phyloP scores from a whole-genome alignment of 1,140 invertebrate species.

The Homalodisca vitripennis region DNA sequence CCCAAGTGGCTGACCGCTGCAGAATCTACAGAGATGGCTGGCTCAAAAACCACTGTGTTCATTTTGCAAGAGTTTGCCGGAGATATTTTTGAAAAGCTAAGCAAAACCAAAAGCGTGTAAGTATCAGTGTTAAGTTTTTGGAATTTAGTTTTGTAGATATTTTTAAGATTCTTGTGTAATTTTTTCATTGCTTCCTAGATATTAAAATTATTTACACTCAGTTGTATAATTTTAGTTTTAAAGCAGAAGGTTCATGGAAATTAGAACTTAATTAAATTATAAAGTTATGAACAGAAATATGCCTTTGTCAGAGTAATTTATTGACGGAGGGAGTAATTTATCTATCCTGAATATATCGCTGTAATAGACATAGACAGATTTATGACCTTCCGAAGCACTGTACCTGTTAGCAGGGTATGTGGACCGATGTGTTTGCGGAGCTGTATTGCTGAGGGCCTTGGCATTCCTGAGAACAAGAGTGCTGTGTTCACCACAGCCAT shows the following conservation, averaged over 20 bases:
- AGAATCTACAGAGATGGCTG: not conserved
- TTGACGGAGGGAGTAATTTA: too few species aligned
- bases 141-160: not conserved
- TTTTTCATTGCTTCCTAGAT: not conserved
- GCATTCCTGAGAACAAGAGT: constrained; percentile 70
- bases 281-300: too few species aligned
- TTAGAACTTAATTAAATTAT: too few species aligned
- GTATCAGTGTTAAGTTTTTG: not conserved
- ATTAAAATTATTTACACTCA: too few species aligned
- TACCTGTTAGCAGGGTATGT: constrained; percentile 64
- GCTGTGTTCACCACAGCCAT: constrained; percentile 82
- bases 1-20: not conserved
- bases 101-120: not conserved
- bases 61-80: not conserved
- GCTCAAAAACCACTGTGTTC: not conserved
- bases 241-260: too few species aligned
- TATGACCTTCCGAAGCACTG: too few species aligned
- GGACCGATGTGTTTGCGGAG: constrained; percentile 77
- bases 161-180: not conserved
- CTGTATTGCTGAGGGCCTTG: constrained; percentile 65
- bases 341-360: too few species aligned
- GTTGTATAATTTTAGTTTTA: too few species aligned
- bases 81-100: not conserved
- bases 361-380: too few species aligned
- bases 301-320: too few species aligned